phyloP scores from a whole-genome alignment of 2,113 vertebrate genomes.

The Cisticola juncidis region DNA sequence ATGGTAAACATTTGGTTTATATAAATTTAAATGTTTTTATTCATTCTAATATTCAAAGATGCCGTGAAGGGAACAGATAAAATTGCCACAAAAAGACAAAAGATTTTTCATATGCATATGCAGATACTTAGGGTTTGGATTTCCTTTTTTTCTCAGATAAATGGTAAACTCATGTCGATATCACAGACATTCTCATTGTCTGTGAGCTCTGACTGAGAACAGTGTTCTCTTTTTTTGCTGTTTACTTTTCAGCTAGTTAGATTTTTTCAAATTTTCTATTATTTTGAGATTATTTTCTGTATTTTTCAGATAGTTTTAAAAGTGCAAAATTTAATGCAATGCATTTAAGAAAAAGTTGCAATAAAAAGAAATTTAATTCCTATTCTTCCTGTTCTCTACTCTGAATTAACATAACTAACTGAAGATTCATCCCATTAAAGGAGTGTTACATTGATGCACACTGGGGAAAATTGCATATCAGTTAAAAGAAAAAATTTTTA shows the following conservation, averaged over 20 bases:
- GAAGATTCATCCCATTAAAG: background rate
- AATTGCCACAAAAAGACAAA: background rate
- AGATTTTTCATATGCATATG: background rate
- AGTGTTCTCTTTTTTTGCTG: background rate
- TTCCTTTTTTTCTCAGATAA: background rate
- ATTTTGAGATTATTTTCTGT: background rate
- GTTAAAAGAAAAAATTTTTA: background rate
- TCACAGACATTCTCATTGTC: background rate
- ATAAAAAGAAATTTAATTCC: background rate
- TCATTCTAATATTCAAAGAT: conserved; percentile 4
- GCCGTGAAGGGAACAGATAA: background rate
- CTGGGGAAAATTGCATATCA: background rate
- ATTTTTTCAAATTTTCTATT: background rate
- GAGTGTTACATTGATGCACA: background rate
- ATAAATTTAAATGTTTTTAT: conserved; percentile 11
- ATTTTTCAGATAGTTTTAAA: background rate
- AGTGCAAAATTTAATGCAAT: background rate
- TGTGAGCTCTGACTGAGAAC: background rate
- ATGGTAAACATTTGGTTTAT: background rate
- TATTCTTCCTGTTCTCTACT: background rate
- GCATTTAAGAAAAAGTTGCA: background rate
- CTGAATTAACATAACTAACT: background rate
- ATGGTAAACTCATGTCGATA: background rate
- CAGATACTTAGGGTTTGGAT: background rate
- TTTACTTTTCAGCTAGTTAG: background rate